phyloP scores from a whole-genome alignment of 2,113 vertebrate genomes.

The Murina feae region DNA sequence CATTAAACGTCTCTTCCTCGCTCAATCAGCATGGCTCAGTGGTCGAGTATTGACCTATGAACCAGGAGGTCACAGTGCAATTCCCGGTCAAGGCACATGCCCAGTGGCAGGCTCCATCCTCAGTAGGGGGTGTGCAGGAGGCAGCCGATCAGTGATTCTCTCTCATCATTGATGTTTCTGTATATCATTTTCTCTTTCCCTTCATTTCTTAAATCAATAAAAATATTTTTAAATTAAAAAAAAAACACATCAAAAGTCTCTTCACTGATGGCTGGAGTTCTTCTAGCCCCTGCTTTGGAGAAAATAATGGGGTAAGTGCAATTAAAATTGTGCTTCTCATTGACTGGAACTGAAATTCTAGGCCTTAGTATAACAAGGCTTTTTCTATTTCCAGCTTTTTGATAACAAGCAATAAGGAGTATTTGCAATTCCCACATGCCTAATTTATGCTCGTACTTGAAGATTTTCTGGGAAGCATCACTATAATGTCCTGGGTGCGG shows the following conservation, averaged over 20 bases:
- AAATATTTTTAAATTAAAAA: too few relatives aligned
- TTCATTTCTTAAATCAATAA: too few relatives aligned
- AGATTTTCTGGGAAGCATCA: not conserved
- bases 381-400: conserved; percentile 43
- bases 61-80: too few relatives aligned
- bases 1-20: not conserved
- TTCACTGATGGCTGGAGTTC: not conserved
- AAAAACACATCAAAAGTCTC: not conserved
- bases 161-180: too few relatives aligned
- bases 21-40: too few relatives aligned
- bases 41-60: too few relatives aligned
- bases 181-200: too few relatives aligned
- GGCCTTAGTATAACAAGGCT: not conserved
- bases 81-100: too few relatives aligned
- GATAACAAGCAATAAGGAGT: conserved; percentile 37
- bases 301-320: not conserved
- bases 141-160: too few relatives aligned
- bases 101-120: too few relatives aligned
- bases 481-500: not conserved
- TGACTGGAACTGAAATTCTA: conserved; percentile 2
- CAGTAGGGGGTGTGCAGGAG: too few relatives aligned
- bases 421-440: not conserved
- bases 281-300: not conserved
- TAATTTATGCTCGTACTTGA: conserved; percentile 19
- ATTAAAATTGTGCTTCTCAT: not conserved